These are phyloP conservation scores for Euplagia quadripunctaria DNA, from an alignment of 2,888 invertebrate species.

Conservation along the genomic window DNA sequence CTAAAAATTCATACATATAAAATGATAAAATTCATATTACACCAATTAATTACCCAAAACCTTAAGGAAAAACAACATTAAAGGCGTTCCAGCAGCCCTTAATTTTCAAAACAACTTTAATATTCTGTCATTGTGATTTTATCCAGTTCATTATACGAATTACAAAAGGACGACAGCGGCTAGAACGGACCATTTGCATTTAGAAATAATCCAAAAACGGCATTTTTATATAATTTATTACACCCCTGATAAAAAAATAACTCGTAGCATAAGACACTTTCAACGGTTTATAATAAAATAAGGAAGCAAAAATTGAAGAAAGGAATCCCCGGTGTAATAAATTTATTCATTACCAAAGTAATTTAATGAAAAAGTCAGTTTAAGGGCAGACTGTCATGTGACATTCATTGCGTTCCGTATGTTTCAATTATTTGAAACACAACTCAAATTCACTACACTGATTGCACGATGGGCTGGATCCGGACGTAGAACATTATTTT, in stretches of 20 bases:
- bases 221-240: conserved; percentile 77
- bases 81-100: conserved; percentile 21
- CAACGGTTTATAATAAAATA: conserved; percentile 75
- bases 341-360: conserved; percentile 82
- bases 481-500: too few species aligned
- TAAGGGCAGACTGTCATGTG: conserved; percentile 17
- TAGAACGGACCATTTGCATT: conserved; percentile 71
- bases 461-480: not conserved
- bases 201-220: conserved; percentile 71
- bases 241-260: conserved; percentile 72
- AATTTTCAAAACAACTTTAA: conserved; percentile 34
- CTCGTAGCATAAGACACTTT: conserved; percentile 71
- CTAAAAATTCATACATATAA: not conserved
- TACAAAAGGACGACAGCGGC: conserved; percentile 62
- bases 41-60: conserved; percentile 22
- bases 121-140: conserved; percentile 57
- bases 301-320: conserved; percentile 68
- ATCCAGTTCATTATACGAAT: conserved; percentile 64
- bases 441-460: too few species aligned
- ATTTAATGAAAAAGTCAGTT: conserved; percentile 64
- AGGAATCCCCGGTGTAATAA: conserved; percentile 77
- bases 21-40: conserved; percentile 12
- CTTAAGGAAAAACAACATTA: conserved; percentile 23
- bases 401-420: conserved; percentile 25
- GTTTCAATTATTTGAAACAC: not conserved